Conservation (phyloP, 2,113 vertebrate genomes). For the Clarias macrocephalus region DNA sequence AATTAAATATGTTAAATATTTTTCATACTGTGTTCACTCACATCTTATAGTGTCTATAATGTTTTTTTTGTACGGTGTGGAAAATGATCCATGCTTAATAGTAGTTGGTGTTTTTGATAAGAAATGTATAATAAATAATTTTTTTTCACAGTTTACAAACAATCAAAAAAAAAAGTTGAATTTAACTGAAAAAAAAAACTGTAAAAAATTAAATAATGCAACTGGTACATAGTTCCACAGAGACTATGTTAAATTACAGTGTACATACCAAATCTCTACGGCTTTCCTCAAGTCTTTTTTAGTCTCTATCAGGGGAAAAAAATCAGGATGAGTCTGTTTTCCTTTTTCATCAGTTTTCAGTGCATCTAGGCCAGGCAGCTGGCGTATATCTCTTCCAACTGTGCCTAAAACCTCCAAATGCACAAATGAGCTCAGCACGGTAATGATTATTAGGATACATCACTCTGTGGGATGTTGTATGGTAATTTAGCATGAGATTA, state of each 20-base stretch:
- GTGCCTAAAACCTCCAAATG: slow-evolving; percentile 41
- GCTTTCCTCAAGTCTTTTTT: slow-evolving; percentile 11
- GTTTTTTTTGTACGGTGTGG: background rate
- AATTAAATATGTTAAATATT: background rate
- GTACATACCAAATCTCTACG: background rate
- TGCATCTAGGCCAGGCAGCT: slow-evolving; percentile 36
- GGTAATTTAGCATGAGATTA: slow-evolving; percentile 52
- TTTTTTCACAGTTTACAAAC: background rate
- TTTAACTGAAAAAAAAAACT: background rate
- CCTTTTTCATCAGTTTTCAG: slow-evolving; percentile 31
- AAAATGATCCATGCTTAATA: background rate
- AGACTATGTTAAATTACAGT: slow-evolving; percentile 1
- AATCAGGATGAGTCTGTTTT: slow-evolving; percentile 30
- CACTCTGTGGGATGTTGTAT: slow-evolving; percentile 43
- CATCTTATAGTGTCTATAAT: background rate
- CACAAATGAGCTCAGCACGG: slow-evolving; percentile 41
- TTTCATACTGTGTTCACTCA: background rate
- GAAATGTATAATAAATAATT: too few species aligned
- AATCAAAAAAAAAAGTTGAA: background rate
- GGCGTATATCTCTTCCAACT: slow-evolving; percentile 18
- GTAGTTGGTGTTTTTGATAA: background rate
- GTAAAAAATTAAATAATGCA: background rate
- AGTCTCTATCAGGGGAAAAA: background rate
- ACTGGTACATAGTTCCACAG: background rate
- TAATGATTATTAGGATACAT: slow-evolving; percentile 49